Conservation (phyloP, 2,888 invertebrate genomes). For the Dinocampus coccinellae region DNA sequence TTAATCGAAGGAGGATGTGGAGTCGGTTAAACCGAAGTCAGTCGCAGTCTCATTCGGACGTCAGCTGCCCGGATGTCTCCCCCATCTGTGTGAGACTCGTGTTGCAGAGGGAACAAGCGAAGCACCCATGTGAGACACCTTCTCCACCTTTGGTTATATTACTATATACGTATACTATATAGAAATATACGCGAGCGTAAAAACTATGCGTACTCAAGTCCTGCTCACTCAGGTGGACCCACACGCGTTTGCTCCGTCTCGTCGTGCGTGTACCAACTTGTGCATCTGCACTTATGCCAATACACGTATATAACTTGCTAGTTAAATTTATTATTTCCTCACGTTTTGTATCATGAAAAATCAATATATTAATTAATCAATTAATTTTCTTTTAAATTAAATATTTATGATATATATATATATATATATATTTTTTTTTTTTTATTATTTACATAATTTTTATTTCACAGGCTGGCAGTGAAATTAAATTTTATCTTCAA, state of each 20-base stretch:
- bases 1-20: slow-evolving; percentile 70
- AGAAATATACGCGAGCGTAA: slow-evolving; percentile 21
- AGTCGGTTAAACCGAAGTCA: slow-evolving; percentile 69
- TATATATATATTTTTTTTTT: too few relatives aligned
- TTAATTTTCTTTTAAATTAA: too few relatives aligned
- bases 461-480: too few relatives aligned
- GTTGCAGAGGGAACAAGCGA: slow-evolving; percentile 64
- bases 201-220: slow-evolving; percentile 6
- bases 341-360: too few relatives aligned
- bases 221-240: slow-evolving; percentile 63
- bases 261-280: slow-evolving; percentile 13
- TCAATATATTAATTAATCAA: too few relatives aligned
- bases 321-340: too few relatives aligned
- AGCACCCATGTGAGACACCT: slow-evolving; percentile 70
- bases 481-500: too few relatives aligned
- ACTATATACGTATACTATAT: not conserved
- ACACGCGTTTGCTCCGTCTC: slow-evolving; percentile 51
- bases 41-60: slow-evolving; percentile 67
- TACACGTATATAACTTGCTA: too few relatives aligned
- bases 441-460: too few relatives aligned
- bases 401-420: too few relatives aligned
- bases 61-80: slow-evolving; percentile 70
- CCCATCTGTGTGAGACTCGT: slow-evolving; percentile 63
- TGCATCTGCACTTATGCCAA: not conserved
- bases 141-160: slow-evolving; percentile 45